phyloP scores from a whole-genome alignment of 2,113 vertebrate genomes.

The Pachypanchax playfairii region DNA sequence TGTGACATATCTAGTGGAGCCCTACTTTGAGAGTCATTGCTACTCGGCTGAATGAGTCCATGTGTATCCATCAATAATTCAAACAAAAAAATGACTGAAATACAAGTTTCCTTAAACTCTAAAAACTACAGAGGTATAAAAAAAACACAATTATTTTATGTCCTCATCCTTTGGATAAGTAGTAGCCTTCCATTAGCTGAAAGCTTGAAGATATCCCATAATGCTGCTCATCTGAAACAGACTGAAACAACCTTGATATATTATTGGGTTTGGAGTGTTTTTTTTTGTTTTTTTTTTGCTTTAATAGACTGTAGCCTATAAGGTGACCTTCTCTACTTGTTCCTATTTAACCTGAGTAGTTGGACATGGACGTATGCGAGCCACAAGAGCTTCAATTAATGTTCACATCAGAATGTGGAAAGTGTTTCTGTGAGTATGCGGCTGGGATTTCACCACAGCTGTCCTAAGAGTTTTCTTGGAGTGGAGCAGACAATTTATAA shows the following conservation, averaged over 20 bases:
- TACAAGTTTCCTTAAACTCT: neutral
- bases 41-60: no score
- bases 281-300: neutral
- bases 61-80: neutral
- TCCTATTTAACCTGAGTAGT: slow-evolving; percentile 4
- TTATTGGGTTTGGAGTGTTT: slow-evolving; percentile 4
- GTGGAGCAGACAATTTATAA: neutral
- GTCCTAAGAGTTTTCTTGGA: neutral
- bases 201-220: neutral
- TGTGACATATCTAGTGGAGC: no score
- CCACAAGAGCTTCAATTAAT: neutral
- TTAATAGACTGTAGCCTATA: slow-evolving; percentile 4
- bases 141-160: neutral
- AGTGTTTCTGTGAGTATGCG: neutral
- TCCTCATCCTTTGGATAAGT: slow-evolving; percentile 7
- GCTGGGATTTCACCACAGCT: neutral
- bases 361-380: neutral
- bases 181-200: slow-evolving; percentile 15
- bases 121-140: neutral
- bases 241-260: slow-evolving; percentile 30
- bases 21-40: no score
- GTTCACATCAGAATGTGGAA: neutral
- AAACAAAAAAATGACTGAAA: neutral
- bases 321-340: slow-evolving; percentile 31
- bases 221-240: slow-evolving; percentile 18